Percentiles rank a stretch among this genome's conserved stretches.
phyloP scores from a whole-genome alignment of 2,113 vertebrate genomes.

The Jacana jacana region DNA sequence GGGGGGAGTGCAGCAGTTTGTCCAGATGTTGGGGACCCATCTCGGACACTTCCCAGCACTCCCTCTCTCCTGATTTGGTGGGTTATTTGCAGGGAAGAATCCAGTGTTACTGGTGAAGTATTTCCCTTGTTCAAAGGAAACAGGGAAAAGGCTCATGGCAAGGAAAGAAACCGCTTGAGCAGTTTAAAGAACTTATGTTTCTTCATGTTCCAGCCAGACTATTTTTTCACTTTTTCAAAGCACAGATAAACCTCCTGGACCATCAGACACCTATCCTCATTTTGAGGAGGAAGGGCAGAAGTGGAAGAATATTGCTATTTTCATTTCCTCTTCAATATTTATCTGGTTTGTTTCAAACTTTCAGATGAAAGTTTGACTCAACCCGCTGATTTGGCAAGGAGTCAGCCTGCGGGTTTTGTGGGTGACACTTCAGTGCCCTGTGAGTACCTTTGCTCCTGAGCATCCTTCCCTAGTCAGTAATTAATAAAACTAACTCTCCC shows the following conservation, averaged over 20 bases:
- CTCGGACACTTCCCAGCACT: background rate
- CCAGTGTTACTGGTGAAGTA: background rate
- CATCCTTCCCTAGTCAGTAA: background rate
- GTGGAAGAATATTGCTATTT: background rate
- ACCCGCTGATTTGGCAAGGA: background rate
- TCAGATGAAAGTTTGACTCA: background rate
- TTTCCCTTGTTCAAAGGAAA: background rate
- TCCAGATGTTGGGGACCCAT: too few species aligned
- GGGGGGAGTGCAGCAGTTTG: rapidly evolving
- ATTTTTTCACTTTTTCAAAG: background rate
- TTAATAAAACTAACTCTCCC: background rate
- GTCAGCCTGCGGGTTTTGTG: background rate
- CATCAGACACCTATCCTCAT: background rate
- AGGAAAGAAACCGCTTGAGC: background rate
- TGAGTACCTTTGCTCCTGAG: background rate
- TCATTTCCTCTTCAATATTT: background rate
- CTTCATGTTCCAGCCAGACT: background rate
- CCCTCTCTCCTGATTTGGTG: background rate
- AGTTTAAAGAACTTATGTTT: background rate
- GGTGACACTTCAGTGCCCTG: background rate
- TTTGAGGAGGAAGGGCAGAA: background rate
- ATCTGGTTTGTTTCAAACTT: background rate
- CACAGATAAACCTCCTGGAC: background rate
- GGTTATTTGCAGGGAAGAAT: background rate
- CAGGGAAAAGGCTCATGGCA: background rate